phyloP scores from a whole-genome alignment of 1,140 invertebrate species.

The Aphis gossypii region DNA sequence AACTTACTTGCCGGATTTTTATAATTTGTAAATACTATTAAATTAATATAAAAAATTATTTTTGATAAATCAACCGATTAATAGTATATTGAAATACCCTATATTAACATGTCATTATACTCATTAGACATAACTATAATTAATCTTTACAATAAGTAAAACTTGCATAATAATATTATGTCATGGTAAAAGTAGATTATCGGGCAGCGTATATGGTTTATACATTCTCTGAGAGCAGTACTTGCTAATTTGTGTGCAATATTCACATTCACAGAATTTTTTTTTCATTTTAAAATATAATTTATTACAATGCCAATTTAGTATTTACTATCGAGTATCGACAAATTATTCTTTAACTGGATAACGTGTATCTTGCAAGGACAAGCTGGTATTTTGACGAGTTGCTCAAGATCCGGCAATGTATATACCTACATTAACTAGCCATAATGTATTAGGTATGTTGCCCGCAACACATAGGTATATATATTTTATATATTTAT shows the following conservation, averaged over 20 bases:
- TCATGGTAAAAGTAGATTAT: not conserved
- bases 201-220: not conserved
- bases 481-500: not conserved
- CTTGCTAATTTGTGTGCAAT: not conserved
- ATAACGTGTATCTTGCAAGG: not conserved
- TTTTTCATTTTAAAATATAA: not conserved
- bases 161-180: not conserved
- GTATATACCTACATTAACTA: not conserved
- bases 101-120: too few species aligned
- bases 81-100: too few species aligned
- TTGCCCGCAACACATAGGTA: not conserved
- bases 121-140: too few species aligned
- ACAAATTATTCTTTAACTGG: not conserved
- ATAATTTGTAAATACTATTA: too few species aligned
- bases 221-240: not conserved
- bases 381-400: not conserved
- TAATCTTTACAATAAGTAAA: too few species aligned
- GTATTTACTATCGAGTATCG: accelerated
- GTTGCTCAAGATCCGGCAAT: not conserved
- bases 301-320: too few species aligned
- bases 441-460: not conserved
- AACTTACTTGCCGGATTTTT: too few species aligned
- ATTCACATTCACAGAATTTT: not conserved
- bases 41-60: too few species aligned
- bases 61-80: too few species aligned